These are phyloP conservation scores for Bos taurus DNA, from an alignment of 2,113 vertebrate genomes.

Conservation along the genomic window DNA sequence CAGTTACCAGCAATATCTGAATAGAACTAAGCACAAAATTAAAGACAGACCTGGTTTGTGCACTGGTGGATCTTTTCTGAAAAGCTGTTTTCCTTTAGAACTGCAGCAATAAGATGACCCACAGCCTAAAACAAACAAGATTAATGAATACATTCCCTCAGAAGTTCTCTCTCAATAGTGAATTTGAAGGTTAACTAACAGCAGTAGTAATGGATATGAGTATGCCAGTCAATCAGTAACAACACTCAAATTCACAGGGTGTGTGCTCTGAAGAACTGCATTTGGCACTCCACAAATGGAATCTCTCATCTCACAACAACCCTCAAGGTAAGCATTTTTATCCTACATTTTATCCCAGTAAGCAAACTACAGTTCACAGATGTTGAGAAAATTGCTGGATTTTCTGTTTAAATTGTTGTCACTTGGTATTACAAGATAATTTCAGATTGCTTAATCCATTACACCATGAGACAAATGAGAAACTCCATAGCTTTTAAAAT, in stretches of 20 bases:
- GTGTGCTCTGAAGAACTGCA: background rate
- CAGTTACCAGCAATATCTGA: background rate
- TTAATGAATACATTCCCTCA: background rate
- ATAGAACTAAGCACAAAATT: background rate
- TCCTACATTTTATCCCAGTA: background rate
- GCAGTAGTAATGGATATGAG: background rate
- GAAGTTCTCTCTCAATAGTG: constrained; percentile 2
- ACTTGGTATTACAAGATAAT: constrained; percentile 16
- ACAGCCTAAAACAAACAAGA: constrained; percentile 84
- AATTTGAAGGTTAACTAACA: background rate
- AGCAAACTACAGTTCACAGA: background rate
- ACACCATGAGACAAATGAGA: constrained; percentile 31
- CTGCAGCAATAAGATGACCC: constrained; percentile 87
- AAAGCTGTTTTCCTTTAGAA: constrained; percentile 89
- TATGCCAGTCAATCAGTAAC: background rate
- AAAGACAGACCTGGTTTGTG: constrained; percentile 85
- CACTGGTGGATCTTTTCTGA: constrained; percentile 83
- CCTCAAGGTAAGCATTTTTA: background rate
- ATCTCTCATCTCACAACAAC: background rate
- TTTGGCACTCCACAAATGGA: background rate
- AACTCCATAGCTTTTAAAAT: constrained; percentile 12
- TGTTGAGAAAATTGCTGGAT: background rate
- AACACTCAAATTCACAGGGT: background rate
- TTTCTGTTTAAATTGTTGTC: background rate
- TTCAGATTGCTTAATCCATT: constrained; percentile 20